Base-by-base conservation (phyloP, 30 jellyfish, hydroid and myxozoan genomes). In the Cassiopea andromeda region DNA sequence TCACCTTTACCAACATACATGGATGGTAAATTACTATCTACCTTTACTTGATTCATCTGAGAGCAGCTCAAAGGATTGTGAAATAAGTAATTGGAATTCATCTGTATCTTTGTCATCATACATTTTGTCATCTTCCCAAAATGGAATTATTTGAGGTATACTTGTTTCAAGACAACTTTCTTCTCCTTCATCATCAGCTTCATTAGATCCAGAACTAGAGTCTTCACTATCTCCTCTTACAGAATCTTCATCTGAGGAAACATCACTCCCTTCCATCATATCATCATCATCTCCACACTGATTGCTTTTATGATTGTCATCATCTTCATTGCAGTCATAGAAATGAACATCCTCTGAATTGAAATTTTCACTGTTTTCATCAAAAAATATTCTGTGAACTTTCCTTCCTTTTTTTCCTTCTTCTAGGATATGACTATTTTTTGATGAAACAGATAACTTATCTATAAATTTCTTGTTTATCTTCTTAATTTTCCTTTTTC, bases 111-210 rank as follows among this genome's bases (percentile, higher is more conserved):
- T 77, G 14, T 84, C 94, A 38, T 58, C 90, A 1, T 8, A 48
- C 94, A 84, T 89, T 54, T 85, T 85, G 47, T 85, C 96, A 60
- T 95, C 95, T 44, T 95, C 97, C 99, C 99, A 95, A 89, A 89
- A 95, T 64, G 99, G 97, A 15, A 95, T 87, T 2, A 86, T 94
- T 9, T 91, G 57, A 13, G 89, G 67, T 8, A 94, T 77, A 44
- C 73, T 66, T 46, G 89, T 68, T 82, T 95, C 99, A 80, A 87
- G 60, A 69, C 97, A 91, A 50, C 98, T 95, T 77, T 95, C 99
- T 73, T 91, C 99, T 48, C 97, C 99, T 78, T 95, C 99, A 60
- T 95, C 99, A 83, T 95, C 99, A 64, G 99, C 99, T 46, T 95
- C 99, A 73, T 86, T 86, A 38, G 93, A 84, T 44, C 97, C 97